Conservation (phyloP, 2,797 vertebrate genomes). For the Pangasius sanitwongsei region DNA sequence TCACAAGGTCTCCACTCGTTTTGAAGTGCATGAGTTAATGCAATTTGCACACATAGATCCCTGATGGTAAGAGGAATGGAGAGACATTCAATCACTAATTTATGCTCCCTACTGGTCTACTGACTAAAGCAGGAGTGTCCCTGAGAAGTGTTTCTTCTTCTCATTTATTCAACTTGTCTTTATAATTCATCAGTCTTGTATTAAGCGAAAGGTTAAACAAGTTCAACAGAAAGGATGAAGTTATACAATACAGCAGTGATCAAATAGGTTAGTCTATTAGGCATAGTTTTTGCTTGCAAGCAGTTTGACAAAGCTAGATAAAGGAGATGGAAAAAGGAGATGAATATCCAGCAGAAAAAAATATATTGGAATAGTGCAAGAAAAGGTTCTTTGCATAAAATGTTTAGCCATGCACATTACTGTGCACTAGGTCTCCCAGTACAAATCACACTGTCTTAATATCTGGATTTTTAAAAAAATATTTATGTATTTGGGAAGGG, state of each 20-base stretch:
- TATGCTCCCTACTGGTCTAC: conserved; percentile 67
- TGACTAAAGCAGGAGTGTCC: conserved; percentile 64
- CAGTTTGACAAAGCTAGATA: neutral
- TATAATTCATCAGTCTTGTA: conserved; percentile 71
- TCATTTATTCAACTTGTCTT: conserved; percentile 61
- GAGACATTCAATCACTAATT: conserved; percentile 53
- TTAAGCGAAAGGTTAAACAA: conserved; percentile 68
- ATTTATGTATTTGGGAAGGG: too few species aligned
- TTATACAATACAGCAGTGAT: neutral
- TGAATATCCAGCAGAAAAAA: neutral
- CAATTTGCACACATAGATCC: conserved; percentile 55
- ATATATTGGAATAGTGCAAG: neutral
- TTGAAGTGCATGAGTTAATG: conserved; percentile 51
- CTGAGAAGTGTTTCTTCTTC: conserved; percentile 64
- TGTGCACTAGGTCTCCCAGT: neutral
- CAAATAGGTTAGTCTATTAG: neutral
- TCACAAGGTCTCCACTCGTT: conserved; percentile 44
- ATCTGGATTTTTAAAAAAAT: neutral
- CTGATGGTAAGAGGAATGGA: conserved; percentile 62
- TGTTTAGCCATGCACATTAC: neutral
- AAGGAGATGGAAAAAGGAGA: neutral
- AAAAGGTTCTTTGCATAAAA: neutral
- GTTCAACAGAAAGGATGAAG: conserved; percentile 54
- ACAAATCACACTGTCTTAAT: neutral
- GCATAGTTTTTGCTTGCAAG: neutral